A percentile compares a stretch with the other conserved stretches of the same genome.
These are phyloP conservation scores for Sphaerolaimus hirsutus DNA, from an alignment of 2,888 invertebrate genomes.

Conservation along the genomic window DNA sequence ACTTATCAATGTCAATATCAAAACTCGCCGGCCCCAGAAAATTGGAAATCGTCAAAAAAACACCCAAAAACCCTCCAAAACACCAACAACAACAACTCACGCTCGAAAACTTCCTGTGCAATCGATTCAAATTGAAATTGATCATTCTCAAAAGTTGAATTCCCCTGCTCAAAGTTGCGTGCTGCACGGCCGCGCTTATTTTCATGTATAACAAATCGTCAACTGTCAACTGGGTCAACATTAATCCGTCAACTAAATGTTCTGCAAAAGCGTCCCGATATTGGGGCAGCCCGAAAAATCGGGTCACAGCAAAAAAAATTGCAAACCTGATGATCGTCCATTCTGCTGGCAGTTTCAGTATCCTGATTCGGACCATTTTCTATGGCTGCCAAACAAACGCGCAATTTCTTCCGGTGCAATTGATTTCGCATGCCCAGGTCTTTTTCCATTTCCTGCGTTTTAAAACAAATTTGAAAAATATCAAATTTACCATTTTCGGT, in stretches of 20 bases:
- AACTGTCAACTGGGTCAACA: conserved; percentile 58
- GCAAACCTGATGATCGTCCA: conserved; percentile 42
- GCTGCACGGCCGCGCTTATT: conserved; percentile 67
- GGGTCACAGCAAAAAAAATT: background rate
- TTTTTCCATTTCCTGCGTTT: too few relatives aligned
- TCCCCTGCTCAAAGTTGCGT: conserved; percentile 48
- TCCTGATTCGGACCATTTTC: conserved; percentile 21
- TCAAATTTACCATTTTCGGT: background rate
- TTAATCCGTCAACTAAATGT: conserved; percentile 55
- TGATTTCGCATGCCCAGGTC: conserved; percentile 36
- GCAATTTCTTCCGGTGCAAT: conserved; percentile 72
- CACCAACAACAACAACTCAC: conserved; percentile 7
- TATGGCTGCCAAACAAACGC: conserved; percentile 37
- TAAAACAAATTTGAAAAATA: too few relatives aligned
- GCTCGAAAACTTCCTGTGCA: conserved; percentile 34
- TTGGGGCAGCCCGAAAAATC: conserved; percentile 51
- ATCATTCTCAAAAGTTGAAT: conserved; percentile 56
- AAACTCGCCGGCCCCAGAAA: too few relatives aligned
- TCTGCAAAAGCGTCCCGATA: conserved; percentile 68
- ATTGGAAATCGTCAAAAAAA: too few relatives aligned
- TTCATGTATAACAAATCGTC: conserved; percentile 43
- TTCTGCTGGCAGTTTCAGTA: conserved; percentile 22
- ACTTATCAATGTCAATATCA: too few relatives aligned
- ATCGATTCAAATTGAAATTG: conserved; percentile 53
- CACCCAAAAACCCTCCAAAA: background rate